Evolutionary conservation across 53 echinoderm and acorn worm species (phyloP), one percentile per base, ranked within the genome.

Genomic region (Stichopus horrens): DNA sequence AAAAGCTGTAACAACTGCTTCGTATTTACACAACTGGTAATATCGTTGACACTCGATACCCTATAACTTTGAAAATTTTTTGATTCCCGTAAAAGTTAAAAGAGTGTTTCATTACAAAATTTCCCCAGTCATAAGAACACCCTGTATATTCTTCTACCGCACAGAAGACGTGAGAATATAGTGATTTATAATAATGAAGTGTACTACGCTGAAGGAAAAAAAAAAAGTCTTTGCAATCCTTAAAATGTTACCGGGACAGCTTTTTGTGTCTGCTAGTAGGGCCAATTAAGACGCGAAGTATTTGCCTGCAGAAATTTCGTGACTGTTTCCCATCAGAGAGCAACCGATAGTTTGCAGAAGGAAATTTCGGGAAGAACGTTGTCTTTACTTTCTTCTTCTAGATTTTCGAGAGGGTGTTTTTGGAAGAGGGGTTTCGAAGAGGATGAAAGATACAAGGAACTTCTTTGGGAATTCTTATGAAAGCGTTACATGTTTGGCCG

Each of bases 271-370:
- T 71, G 21, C n/a, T 57, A 56, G 56, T 54, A 8, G 21, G 6
- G 22, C 81, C 81, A 81, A 81, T 81, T 81, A 81, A 81, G n/a
- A 37, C 37, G 37, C 5, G 81, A 81, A 56, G 4, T 8, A 58
- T 20, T 81, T 55, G 58, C 81, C 58, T 53, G 55, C 58, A 81
- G 22, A 81, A 76, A 81, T 81, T 37, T 37, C 20, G 81, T 81
- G 81, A 81, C 81, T 81, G 81, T 81, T 81, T 81, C 81, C 56
- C 58, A 58, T 81, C 81, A 81, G 57, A 23, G 56, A 81, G 71
- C 37, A 37, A 37, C 37, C 58, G 81, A 81, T 57, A 81, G 81
- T 81, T 81, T 81, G 81, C 7, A 21, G 6, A 57, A 81, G 57
- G 56, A 81, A 81, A 23, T 75, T 71, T n/a, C 19, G 71, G 71